Conservation (phyloP, 2,888 invertebrate genomes). For the Agelastica alni region DNA sequence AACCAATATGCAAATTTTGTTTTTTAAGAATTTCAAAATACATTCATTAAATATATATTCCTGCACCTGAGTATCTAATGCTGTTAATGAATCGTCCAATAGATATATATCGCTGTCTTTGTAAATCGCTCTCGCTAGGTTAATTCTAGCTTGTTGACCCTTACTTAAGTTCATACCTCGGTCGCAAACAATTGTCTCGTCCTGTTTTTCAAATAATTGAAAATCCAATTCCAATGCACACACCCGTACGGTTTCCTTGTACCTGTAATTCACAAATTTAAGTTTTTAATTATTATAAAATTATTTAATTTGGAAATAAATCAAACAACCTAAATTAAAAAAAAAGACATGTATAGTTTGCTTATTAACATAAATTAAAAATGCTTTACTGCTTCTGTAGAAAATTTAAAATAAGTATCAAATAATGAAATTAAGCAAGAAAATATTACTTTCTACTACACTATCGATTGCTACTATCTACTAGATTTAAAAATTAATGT, state of each 20-base stretch:
- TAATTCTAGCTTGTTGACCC: slow-evolving; percentile 57
- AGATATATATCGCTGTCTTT: slow-evolving; percentile 48
- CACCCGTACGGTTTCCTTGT: slow-evolving; percentile 49
- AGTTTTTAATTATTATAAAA: too few species aligned
- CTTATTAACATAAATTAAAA: too few species aligned
- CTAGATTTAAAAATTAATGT: too few species aligned
- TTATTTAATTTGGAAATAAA: too few species aligned
- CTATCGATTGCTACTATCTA: too few species aligned
- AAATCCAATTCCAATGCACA: slow-evolving; percentile 62
- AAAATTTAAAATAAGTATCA: too few species aligned
- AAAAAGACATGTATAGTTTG: too few species aligned
- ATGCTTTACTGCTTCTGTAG: too few species aligned
- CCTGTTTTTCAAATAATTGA: slow-evolving; percentile 47
- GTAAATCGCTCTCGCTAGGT: slow-evolving; percentile 47
- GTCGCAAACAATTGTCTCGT: slow-evolving; percentile 65
- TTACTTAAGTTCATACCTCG: slow-evolving; percentile 67
- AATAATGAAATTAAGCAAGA: too few species aligned
- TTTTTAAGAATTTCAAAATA: slow-evolving; percentile 43
- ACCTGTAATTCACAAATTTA: slow-evolving; percentile 42
- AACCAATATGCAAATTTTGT: slow-evolving; percentile 45
- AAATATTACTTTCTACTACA: too few species aligned
- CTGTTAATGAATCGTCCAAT: slow-evolving; percentile 46
- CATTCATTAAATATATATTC: slow-evolving; percentile 45
- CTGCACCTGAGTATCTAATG: slow-evolving; percentile 44
- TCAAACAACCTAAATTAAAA: too few species aligned